These are phyloP conservation scores for Acleris emargana DNA, from an alignment of 2,888 invertebrate species.

Conservation along the genomic window DNA sequence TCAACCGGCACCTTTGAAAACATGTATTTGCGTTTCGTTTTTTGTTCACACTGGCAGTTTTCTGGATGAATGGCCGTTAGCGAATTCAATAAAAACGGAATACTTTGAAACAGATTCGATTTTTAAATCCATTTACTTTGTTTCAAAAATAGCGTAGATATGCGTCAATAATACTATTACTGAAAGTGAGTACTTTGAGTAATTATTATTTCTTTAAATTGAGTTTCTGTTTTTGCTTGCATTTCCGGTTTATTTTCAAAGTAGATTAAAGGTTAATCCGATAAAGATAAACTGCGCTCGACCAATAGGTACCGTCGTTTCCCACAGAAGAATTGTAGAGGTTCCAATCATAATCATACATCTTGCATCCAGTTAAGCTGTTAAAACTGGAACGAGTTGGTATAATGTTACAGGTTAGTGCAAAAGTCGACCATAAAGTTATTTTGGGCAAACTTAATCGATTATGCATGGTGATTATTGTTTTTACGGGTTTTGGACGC, in stretches of 20 bases:
- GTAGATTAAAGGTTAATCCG: constrained; percentile 12
- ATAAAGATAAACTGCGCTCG: constrained; percentile 27
- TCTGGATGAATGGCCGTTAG: constrained; percentile 1
- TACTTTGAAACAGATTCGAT: neutral
- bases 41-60: constrained; percentile 9
- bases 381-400: constrained; percentile 3
- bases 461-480: neutral
- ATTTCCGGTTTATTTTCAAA: constrained; percentile 2
- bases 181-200: neutral
- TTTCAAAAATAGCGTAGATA: constrained; percentile 18
- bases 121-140: constrained; percentile 9
- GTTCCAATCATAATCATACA: constrained; percentile 7
- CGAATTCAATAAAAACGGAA: constrained; percentile 18
- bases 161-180: neutral
- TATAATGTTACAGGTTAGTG: neutral
- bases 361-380: constrained; percentile 15
- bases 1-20: constrained; percentile 7
- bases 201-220: neutral
- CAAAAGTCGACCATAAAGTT: constrained; percentile 3
- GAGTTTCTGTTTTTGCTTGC: neutral
- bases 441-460: constrained; percentile 7
- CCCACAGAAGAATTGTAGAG: constrained; percentile 25
- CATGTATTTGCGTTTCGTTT: constrained; percentile 2
- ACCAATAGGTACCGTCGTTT: constrained; percentile 20
- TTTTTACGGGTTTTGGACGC: neutral